These are phyloP conservation scores for Diarsia rubi DNA, from an alignment of 2,888 invertebrate species.

Conservation along the genomic window DNA sequence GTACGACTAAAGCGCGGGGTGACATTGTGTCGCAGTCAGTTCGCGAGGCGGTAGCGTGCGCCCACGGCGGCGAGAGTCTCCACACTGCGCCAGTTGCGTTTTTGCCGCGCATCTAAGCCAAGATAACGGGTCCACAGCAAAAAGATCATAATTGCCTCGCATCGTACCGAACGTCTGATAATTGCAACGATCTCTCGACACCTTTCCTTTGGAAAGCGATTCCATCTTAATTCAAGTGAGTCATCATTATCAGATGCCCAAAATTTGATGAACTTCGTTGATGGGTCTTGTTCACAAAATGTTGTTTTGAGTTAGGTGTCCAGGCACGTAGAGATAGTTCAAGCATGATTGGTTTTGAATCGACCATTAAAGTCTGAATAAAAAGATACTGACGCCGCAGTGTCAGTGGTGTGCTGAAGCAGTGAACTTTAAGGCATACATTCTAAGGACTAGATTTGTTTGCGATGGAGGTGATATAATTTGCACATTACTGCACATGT, in stretches of 20 bases:
- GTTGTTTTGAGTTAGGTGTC: constrained; percentile 24
- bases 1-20: constrained; percentile 70
- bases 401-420: constrained; percentile 46
- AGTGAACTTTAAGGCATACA: constrained; percentile 49
- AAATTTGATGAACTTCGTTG: constrained; percentile 69
- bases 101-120: constrained; percentile 86
- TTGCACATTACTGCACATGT: constrained; percentile 67
- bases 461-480: constrained; percentile 43
- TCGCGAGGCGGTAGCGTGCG: constrained; percentile 76
- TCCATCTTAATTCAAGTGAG: constrained; percentile 85
- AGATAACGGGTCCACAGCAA: constrained; percentile 89
- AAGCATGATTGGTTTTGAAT: constrained; percentile 66
- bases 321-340: constrained; percentile 60
- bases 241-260: constrained; percentile 76
- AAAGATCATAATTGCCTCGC: constrained; percentile 89
- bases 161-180: constrained; percentile 80
- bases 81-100: constrained; percentile 83
- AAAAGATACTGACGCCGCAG: constrained; percentile 57
- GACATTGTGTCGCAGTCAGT: constrained; percentile 68
- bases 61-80: constrained; percentile 76
- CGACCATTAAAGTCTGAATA: constrained; percentile 66
- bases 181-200: constrained; percentile 87
- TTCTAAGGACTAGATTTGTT: constrained; percentile 63
- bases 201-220: constrained; percentile 90
- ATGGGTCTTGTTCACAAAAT: constrained; percentile 34